phyloP scores from a whole-genome alignment of 1,140 invertebrate species.

The Arion vulgaris region DNA sequence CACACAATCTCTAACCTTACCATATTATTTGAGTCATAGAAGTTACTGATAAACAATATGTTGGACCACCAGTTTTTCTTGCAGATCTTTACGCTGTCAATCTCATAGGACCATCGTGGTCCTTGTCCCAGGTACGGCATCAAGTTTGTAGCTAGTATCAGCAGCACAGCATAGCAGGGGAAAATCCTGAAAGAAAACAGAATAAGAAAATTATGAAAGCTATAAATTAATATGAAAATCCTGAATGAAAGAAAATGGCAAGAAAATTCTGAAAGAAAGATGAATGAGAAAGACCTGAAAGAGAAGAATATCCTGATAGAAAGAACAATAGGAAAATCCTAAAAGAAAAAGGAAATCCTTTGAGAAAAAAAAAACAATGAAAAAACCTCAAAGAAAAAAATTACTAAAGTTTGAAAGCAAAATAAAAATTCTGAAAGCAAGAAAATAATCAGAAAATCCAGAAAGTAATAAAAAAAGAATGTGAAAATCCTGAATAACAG shows the following conservation, averaged over 20 bases:
- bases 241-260: not conserved
- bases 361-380: too few relatives aligned
- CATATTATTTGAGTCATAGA: constrained; percentile 49
- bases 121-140: constrained; percentile 40
- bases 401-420: too few relatives aligned
- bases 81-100: constrained; percentile 39
- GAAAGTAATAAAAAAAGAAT: too few relatives aligned
- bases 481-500: too few relatives aligned
- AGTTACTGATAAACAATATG: constrained; percentile 56
- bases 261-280: not conserved
- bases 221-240: too few relatives aligned
- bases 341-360: too few relatives aligned
- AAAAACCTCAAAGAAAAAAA: too few relatives aligned
- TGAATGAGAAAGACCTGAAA: not conserved
- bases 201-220: not conserved
- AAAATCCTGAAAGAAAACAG: constrained; percentile 75
- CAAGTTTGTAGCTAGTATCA: constrained; percentile 83
- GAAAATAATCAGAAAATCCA: too few relatives aligned
- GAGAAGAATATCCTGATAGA: too few relatives aligned
- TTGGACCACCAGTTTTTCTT: constrained; percentile 75
- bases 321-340: too few relatives aligned
- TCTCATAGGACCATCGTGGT: constrained; percentile 39
- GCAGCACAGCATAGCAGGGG: constrained; percentile 84
- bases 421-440: too few relatives aligned
- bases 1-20: too few relatives aligned